These are phyloP conservation scores for Tragelaphus buxtoni DNA, from an alignment of 2,113 vertebrate species.

Conservation along the genomic window DNA sequence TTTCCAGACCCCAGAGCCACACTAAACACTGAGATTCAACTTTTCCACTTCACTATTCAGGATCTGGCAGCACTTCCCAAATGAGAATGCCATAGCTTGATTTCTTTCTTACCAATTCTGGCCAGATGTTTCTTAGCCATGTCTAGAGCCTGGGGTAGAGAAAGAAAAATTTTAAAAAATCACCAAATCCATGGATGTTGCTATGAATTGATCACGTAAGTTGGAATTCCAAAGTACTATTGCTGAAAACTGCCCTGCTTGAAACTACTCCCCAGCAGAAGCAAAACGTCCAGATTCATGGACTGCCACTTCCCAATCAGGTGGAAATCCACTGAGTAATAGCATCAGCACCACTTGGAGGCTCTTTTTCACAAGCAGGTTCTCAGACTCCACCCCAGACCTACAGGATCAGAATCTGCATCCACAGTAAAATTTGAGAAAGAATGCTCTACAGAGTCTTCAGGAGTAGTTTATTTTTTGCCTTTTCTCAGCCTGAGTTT, in stretches of 20 bases:
- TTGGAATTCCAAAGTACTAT: background rate
- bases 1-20: background rate
- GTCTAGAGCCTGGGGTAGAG: background rate
- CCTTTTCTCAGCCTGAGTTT: background rate
- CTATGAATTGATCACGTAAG: background rate
- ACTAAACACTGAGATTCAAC: background rate
- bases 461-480: background rate
- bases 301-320: background rate
- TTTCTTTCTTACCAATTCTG: background rate
- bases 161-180: background rate
- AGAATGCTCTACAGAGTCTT: background rate
- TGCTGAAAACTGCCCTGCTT: background rate
- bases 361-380: background rate
- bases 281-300: background rate
- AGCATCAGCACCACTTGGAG: background rate
- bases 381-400: background rate
- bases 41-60: background rate
- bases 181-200: background rate
- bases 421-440: background rate
- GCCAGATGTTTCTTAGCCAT: constrained; percentile 1
- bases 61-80: background rate
- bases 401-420: background rate
- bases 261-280: background rate
- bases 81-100: constrained; percentile 30
- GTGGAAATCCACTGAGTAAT: background rate